Evolutionary conservation across 2,113 vertebrate genomes (phyloP).

Genomic region (Muntiacus muntjak): DNA sequence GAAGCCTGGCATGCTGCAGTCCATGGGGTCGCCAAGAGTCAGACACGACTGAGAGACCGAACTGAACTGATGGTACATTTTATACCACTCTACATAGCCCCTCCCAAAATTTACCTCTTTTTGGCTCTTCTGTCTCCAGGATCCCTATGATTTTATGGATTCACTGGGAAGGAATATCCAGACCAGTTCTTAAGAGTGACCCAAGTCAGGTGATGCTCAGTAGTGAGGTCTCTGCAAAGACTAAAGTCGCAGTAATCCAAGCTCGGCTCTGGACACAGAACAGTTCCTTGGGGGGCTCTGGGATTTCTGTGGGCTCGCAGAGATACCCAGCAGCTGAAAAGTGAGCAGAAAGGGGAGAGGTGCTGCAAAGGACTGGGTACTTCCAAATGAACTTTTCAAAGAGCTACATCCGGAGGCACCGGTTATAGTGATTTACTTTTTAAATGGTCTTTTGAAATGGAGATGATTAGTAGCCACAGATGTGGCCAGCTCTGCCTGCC

Average conservation of each 20-base stretch:
- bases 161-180: neutral
- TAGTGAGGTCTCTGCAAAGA: neutral
- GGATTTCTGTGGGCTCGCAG: neutral
- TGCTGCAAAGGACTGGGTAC: neutral
- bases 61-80: neutral
- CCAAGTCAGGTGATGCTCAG: neutral
- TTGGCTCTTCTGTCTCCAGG: neutral
- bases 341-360: neutral
- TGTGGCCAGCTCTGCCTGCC: neutral
- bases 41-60: neutral
- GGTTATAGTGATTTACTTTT: neutral
- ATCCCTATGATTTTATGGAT: neutral
- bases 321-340: neutral
- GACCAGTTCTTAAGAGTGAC: neutral
- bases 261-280: neutral
- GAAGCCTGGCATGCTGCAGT: neutral
- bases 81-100: neutral
- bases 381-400: neutral
- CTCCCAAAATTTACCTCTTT: neutral
- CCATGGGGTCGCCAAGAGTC: neutral
- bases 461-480: neutral
- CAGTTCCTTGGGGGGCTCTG: neutral
- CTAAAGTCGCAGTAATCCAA: neutral
- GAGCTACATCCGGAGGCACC: neutral
- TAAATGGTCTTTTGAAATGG: neutral